A percentile compares a stretch with the other conserved stretches of the same genome.
phyloP scores from a whole-genome alignment of 1,140 invertebrate species.

The Bombus impatiens region DNA sequence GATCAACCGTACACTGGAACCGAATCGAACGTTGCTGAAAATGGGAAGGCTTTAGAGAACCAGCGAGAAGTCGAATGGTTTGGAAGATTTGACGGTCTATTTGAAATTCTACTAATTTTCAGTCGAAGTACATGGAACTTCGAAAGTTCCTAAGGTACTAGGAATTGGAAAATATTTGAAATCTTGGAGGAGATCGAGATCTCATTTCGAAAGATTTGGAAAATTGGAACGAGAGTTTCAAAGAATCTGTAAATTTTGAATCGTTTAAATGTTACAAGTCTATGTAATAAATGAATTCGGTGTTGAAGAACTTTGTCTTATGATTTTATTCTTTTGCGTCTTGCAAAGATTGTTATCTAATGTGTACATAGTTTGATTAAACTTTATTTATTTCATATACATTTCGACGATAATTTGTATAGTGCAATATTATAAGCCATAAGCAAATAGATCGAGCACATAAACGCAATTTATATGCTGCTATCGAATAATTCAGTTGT shows the following conservation, averaged over 20 bases:
- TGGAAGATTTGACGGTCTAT: not conserved
- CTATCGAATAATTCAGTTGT: not conserved
- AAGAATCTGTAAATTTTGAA: not conserved
- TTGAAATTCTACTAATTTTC: not conserved
- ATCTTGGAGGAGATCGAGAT: too few species aligned
- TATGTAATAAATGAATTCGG: conserved; percentile 14
- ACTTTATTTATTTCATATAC: not conserved
- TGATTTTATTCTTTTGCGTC: not conserved
- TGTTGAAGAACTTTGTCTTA: not conserved
- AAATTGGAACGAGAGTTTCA: not conserved
- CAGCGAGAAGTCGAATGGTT: not conserved
- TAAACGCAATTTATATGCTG: not conserved
- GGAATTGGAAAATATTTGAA: not conserved
- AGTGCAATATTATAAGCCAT: not conserved
- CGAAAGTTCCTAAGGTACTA: not conserved
- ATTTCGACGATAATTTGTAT: not conserved
- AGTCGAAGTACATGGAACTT: not conserved
- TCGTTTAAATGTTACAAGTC: not conserved
- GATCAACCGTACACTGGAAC: not conserved
- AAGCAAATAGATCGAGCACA: too few species aligned
- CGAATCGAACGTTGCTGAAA: not conserved
- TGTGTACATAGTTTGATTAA: not conserved
- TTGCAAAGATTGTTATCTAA: not conserved
- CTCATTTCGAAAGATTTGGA: not conserved
- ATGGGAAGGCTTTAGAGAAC: not conserved